Base-by-base conservation (phyloP, 2,797 vertebrate genomes). In the Anabacerthia variegaticeps region DNA sequence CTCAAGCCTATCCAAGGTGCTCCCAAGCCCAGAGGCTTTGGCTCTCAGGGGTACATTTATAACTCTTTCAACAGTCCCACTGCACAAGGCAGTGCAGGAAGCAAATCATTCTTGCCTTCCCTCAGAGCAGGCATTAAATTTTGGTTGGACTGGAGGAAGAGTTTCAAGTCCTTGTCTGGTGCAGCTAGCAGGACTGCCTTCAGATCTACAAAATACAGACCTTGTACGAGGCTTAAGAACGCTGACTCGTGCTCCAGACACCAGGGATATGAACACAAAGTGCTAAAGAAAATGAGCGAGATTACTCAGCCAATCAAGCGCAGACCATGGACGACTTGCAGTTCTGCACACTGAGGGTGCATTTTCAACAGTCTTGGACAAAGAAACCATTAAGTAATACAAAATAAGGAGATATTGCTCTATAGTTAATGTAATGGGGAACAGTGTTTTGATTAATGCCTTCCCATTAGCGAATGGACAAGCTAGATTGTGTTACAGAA, bases 401-500 rank as follows among this genome's bases (percentile, higher is more conserved):
- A 55, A 65, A 95, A 94, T 86, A 94, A 93, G 91, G 67, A 82
- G 44, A 69, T 88, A 95, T 39, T 93, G 59, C 44, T 90, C 65
- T 90, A 63, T 54, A 87, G 91, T 68, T 94, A 96, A 76, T 68
- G 49, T 68, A 94, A 94, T 0, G 2, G 56, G 79, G 71, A 95
- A 93, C n/a, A 80, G 26, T 84, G 62, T 92, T 81, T 95, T 95
- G 89, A 96, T 86, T 87, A 95, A 96, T 85, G 85, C 74, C 20
- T 95, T 93, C 80, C 85, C 77, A 91, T 95, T 95, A 94, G 67
- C 0, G 22, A 88, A 67, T 10, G 18, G 71, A 94, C 71, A 94
- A 95, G 89, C 59, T 82, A 92, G 89, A 86, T 37, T 88, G 79
- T 79, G 55, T 81, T 90, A 85, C 4, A 23, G 91, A 55, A 86